phyloP scores from a whole-genome alignment of 1,140 invertebrate species.

The Trypoxylus dichotomus region DNA sequence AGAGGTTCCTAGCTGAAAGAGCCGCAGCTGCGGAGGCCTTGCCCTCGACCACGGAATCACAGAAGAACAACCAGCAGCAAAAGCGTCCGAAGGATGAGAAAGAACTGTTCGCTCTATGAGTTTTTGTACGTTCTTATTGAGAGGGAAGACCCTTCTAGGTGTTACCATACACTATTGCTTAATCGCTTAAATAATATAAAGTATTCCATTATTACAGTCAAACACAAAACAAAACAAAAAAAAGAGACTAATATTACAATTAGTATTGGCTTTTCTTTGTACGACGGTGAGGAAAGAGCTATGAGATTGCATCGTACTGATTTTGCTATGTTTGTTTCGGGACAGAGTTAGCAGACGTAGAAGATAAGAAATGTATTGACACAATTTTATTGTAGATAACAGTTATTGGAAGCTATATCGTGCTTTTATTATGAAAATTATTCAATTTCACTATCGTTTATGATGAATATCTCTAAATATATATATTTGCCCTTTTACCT shows the following conservation, averaged over 20 bases:
- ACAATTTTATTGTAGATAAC: neutral
- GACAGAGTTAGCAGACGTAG: neutral
- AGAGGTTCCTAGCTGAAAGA: conserved; percentile 86
- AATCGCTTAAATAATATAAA: conserved; percentile 21
- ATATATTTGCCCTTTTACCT: too few species aligned
- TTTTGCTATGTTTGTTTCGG: neutral
- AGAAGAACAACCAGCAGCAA: conserved; percentile 3
- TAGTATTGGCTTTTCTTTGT: neutral
- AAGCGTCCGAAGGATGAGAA: conserved; percentile 33
- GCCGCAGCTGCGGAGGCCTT: conserved; percentile 79
- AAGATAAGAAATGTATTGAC: neutral
- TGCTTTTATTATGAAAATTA: conserved; percentile 3
- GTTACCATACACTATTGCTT: conserved; percentile 17
- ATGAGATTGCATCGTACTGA: neutral
- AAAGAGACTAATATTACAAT: neutral
- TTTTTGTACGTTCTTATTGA: conserved; percentile 23
- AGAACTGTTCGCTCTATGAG: conserved; percentile 39
- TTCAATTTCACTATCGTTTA: too few species aligned
- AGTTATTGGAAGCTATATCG: neutral
- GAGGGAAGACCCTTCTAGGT: neutral
- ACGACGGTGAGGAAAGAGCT: neutral
- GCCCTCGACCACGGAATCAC: conserved; percentile 50
- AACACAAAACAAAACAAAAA: neutral
- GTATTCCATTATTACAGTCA: conserved; percentile 25
- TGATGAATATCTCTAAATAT: too few species aligned